These are phyloP conservation scores for Malurus cyaneus DNA, from an alignment of 2,113 vertebrate species.

Conservation along the genomic window DNA sequence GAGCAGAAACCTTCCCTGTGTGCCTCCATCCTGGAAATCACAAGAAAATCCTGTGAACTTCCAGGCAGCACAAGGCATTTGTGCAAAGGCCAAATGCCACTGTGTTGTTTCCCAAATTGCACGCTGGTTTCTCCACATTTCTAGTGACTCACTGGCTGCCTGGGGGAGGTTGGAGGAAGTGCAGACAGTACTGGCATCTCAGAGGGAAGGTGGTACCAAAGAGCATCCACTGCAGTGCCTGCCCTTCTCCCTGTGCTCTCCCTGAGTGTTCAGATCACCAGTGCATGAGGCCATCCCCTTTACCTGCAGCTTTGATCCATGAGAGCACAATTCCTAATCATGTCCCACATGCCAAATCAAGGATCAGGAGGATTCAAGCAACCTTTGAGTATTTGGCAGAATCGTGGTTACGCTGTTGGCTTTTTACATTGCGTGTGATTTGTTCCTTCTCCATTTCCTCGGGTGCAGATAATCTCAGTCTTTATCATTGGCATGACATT, in stretches of 20 bases:
- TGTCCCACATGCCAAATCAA: background rate
- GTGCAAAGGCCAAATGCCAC: background rate
- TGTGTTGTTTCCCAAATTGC: background rate
- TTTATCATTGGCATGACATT: conserved; percentile 14
- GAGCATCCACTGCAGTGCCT: background rate
- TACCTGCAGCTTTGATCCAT: background rate
- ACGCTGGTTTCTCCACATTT: background rate
- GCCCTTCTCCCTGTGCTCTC: background rate
- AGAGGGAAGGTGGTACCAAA: background rate
- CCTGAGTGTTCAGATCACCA: background rate
- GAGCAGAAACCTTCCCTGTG: background rate
- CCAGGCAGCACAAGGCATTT: background rate
- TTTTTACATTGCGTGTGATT: background rate
- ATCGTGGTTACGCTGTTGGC: background rate
- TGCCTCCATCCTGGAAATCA: background rate
- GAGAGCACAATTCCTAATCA: background rate
- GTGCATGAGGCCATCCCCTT: background rate
- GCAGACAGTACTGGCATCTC: background rate
- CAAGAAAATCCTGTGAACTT: background rate
- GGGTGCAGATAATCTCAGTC: background rate
- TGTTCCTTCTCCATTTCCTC: background rate
- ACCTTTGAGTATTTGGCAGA: background rate
- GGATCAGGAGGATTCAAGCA: background rate
- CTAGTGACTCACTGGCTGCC: background rate
- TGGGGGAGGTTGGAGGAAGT: background rate